These are phyloP conservation scores for Enteromius fasciolatus DNA, from an alignment of 2,797 vertebrate species.

Conservation along the genomic window DNA sequence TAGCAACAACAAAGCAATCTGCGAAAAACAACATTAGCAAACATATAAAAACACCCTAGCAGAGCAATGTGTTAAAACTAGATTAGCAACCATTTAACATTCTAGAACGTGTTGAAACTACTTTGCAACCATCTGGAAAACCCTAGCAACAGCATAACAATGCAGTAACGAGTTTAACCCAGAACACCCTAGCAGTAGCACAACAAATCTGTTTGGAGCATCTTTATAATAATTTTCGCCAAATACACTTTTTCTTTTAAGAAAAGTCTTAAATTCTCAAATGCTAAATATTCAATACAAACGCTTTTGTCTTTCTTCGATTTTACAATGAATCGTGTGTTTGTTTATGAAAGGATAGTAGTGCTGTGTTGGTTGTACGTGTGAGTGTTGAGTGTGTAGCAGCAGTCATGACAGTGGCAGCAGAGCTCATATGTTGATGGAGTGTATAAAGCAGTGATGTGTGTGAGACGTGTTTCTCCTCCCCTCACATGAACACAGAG, in stretches of 20 bases:
- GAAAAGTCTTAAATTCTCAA: neutral
- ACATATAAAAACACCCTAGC: neutral
- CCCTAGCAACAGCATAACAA: neutral
- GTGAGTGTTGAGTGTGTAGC: neutral
- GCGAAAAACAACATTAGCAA: neutral
- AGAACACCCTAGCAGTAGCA: neutral
- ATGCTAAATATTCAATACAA: neutral
- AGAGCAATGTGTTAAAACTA: neutral
- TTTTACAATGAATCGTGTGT: neutral
- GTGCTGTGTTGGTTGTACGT: neutral
- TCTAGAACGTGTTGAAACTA: neutral
- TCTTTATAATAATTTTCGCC: neutral
- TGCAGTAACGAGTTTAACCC: neutral
- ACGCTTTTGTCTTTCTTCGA: neutral
- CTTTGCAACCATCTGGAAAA: constrained; percentile 1
- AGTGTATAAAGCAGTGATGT: constrained; percentile 33
- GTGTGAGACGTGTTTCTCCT: constrained; percentile 42
- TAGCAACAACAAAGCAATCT: neutral
- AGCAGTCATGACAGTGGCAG: neutral
- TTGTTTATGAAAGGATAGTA: neutral
- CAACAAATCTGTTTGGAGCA: neutral
- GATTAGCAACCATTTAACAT: neutral
- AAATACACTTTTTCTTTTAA: neutral
- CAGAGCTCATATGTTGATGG: constrained; percentile 30
- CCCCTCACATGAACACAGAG: constrained; percentile 75